phyloP scores from a whole-genome alignment of 2,797 vertebrate genomes.

The Taenioides sp. region DNA sequence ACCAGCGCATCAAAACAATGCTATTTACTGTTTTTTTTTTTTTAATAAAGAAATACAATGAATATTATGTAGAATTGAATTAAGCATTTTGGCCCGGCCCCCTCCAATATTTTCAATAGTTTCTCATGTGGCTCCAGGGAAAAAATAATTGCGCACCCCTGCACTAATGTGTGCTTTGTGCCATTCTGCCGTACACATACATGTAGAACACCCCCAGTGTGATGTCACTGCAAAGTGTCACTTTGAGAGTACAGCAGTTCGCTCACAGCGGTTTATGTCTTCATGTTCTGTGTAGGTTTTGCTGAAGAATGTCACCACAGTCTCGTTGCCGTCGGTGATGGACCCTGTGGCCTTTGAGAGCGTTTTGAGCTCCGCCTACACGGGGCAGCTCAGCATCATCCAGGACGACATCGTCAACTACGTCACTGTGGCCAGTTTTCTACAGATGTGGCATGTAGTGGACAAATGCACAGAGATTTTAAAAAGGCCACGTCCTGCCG shows the following conservation, averaged over 20 bases:
- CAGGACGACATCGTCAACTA: slow-evolving; percentile 90
- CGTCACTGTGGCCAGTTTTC: slow-evolving; percentile 91
- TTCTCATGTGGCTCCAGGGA: no score
- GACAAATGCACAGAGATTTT: slow-evolving; percentile 95
- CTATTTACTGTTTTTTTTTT: no score
- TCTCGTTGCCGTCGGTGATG: slow-evolving; percentile 89
- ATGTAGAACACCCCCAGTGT: no score
- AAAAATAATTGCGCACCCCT: no score
- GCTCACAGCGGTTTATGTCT: not conserved
- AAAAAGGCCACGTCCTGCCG: slow-evolving; percentile 74
- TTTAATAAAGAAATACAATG: no score
- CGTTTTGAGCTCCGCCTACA: slow-evolving; percentile 89
- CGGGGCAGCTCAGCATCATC: slow-evolving; percentile 87
- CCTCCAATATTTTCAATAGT: no score
- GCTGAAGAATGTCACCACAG: slow-evolving; percentile 88
- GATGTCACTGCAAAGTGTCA: no score
- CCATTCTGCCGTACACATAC: no score
- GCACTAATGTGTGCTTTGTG: no score
- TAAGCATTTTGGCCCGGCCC: no score
- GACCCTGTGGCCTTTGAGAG: slow-evolving; percentile 90
- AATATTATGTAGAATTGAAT: no score
- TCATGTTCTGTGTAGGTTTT: slow-evolving; percentile 73
- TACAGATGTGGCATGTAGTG: slow-evolving; percentile 98
- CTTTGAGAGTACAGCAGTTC: not conserved
- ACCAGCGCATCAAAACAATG: no score